A percentile compares a stretch with the other conserved stretches of the same genome.
Evolutionary conservation across 2,113 vertebrate species (phyloP).

Genomic region (Pluvialis apricaria): DNA sequence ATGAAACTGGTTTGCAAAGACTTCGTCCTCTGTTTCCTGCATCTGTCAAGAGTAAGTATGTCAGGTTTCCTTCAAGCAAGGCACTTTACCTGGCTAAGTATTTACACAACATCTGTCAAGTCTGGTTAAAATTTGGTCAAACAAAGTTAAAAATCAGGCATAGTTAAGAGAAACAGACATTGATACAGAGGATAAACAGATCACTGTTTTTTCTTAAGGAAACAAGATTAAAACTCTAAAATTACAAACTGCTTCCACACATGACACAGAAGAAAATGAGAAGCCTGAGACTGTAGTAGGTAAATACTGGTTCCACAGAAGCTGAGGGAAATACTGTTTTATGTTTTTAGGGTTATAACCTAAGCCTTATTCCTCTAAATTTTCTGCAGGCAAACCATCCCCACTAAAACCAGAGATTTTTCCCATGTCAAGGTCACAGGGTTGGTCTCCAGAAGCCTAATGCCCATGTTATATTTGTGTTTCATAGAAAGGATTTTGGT

Average conservation of each 20-base stretch:
- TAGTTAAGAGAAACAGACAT: background rate
- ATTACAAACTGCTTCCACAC: background rate
- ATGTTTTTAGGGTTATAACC: background rate
- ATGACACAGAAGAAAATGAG: background rate
- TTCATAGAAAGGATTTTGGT: background rate
- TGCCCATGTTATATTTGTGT: background rate
- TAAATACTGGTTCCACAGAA: background rate
- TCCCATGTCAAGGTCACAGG: background rate
- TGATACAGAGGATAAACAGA: background rate
- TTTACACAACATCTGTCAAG: conserved; percentile 34
- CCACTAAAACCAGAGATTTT: background rate
- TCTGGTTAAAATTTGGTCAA: conserved; percentile 21
- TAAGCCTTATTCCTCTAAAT: background rate
- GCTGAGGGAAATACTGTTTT: background rate
- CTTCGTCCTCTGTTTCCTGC: background rate
- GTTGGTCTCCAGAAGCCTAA: background rate
- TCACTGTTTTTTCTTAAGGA: background rate
- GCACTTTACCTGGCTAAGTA: conserved; percentile 9
- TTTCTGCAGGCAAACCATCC: background rate
- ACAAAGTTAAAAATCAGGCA: background rate
- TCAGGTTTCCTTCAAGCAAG: background rate
- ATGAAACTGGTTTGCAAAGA: background rate
- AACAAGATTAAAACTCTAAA: background rate
- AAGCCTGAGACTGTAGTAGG: background rate
- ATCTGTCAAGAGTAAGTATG: background rate